Evolutionary conservation across 2,888 invertebrate genomes (phyloP), one percentile per base, ranked within the genome.

Genomic region (Muschampia plurimacula): DNA sequence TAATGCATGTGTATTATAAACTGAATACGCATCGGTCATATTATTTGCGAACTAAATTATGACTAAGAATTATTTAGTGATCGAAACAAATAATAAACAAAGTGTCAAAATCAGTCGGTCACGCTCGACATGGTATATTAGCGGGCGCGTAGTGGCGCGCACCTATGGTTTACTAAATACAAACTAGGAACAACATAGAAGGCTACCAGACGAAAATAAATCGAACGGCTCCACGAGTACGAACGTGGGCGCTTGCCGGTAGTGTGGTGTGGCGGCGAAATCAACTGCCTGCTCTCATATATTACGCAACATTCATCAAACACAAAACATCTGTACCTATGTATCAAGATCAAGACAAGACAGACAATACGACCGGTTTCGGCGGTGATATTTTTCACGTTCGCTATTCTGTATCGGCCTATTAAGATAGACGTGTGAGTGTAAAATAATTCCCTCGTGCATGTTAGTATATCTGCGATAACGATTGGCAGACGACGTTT

Each of bases 401-500:
- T 77, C 82, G 85, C 85, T 86, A 86, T 88, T 77, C 76, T 88
- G 85, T 86, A 79, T 82, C 78, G 81, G 78, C 76, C 77, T 70
- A 83, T 85, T 86, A 84, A 84, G 85, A 89, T 86, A 85, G 81
- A 82, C 82, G 84, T 83, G 85, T 76, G 83, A 78, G 82, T 83
- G 83, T 87, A 75, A 75, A 76, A 79, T 79, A 81, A 85, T 84
- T 82, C 84, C 80, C 77, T 79, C 81, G 75, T 74, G 76, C 77
- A 71, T 83, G 87, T 89, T 89, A 91, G 90, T 90, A 82, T 83
- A 80, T 83, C 82, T 74, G 84, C 86, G 90, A 89, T 91, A 89
- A 90, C 87, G 89, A 84, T 81, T 83, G 85, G 82, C 79, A 83
- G 75, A 84, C 84, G 89, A 89, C 90, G 90, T 88, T 84, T 82